A percentile compares a stretch with the other conserved stretches of the same genome.
Conservation (phyloP, 2,888 invertebrate species). For the Plusia festucae region DNA sequence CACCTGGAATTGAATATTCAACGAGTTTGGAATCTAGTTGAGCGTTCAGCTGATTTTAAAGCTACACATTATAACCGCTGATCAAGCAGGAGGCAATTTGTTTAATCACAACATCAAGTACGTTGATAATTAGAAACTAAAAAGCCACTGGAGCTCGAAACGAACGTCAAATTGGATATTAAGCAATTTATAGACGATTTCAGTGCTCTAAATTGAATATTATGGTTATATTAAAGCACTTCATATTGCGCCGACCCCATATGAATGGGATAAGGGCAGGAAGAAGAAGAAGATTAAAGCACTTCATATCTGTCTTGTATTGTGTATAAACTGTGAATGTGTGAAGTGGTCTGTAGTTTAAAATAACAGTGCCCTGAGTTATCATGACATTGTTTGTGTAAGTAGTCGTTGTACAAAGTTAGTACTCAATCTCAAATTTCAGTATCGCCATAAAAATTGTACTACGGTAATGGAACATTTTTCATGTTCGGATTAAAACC, state of each 20-base stretch:
- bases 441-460: background rate
- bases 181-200: conserved; percentile 20
- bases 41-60: conserved; percentile 12
- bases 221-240: background rate
- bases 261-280: too few species aligned
- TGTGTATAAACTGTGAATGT: background rate
- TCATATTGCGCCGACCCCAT: too few species aligned
- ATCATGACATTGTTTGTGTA: background rate
- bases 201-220: background rate
- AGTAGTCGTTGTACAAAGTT: background rate
- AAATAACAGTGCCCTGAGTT: background rate
- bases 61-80: conserved; percentile 8
- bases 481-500: background rate
- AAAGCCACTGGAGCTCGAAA: conserved; percentile 20
- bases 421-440: background rate
- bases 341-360: background rate
- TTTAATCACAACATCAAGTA: conserved; percentile 18
- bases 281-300: too few species aligned
- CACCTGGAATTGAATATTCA: conserved; percentile 6
- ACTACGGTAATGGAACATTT: background rate
- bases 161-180: conserved; percentile 22
- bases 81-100: background rate
- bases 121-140: conserved; percentile 40
- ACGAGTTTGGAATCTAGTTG: conserved; percentile 20
- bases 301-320: background rate